Base-by-base conservation (phyloP, 1,140 invertebrate genomes). In the Solen grandis region DNA sequence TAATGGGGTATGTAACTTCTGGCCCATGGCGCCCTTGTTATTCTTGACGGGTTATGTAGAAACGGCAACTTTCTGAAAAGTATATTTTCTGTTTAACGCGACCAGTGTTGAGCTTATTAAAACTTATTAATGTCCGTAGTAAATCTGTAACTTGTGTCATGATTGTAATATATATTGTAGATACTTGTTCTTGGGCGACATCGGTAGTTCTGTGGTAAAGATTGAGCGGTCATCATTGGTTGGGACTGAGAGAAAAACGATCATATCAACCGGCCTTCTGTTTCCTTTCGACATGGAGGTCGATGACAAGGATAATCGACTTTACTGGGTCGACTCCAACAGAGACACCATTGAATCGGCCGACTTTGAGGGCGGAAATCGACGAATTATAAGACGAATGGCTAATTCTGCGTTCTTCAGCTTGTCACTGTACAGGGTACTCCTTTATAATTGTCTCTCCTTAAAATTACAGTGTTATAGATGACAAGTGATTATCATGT, bases 111-210 rank as follows among this genome's bases (percentile, higher is more conserved):
- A n/a, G n/a, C n/a, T n/a, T n/a, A n/a, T n/a, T n/a, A n/a, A n/a
- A n/a, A n/a, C n/a, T n/a, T n/a, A n/a, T n/a, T n/a, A n/a, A n/a
- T n/a, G n/a, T n/a, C n/a, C n/a, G n/a, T n/a, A n/a, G n/a, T n/a
- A n/a, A n/a, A n/a, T n/a, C n/a, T n/a, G n/a, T n/a, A n/a, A n/a
- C n/a, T n/a, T n/a, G n/a, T n/a, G n/a, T n/a, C n/a, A n/a, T n/a
- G n/a, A n/a, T n/a, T n/a, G n/a, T n/a, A n/a, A 13, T 33, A 54
- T 70, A 29, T 36, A 14, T 55, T 54, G 16, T 33, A 77, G 74
- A 14, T 57, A 66, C n/a, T 54, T 77, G 19, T 77, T 77, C 35
- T 77, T 60, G 74, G 68, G 62, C 29, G 74, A 77, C 29, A 36
- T 57, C 38, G 74, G 74, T 19, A n/a, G n/a, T n/a, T 38, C 29